A percentile compares a stretch with the other conserved stretches of the same genome.
Conservation (phyloP, 2,113 vertebrate genomes). For the Promerops cafer region DNA sequence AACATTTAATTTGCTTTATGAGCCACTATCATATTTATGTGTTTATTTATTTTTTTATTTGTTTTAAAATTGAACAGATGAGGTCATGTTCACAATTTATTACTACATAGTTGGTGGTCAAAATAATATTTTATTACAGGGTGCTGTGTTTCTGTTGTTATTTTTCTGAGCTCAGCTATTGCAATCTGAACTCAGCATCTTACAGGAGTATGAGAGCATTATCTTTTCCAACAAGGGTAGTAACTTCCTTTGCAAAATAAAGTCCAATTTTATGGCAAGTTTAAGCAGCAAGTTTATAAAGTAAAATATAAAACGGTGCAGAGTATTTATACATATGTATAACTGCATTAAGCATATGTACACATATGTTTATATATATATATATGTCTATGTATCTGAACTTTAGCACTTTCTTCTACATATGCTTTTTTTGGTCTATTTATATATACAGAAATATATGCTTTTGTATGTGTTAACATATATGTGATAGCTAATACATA, state of each 20-base stretch:
- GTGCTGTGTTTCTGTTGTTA: neutral
- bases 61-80: neutral
- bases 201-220: neutral
- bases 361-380: neutral
- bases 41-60: neutral
- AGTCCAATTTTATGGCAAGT: neutral
- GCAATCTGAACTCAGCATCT: neutral
- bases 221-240: neutral
- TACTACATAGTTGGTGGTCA: neutral
- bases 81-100: neutral
- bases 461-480: neutral
- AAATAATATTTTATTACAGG: neutral
- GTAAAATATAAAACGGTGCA: neutral
- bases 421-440: neutral
- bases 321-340: neutral
- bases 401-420: neutral
- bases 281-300: neutral
- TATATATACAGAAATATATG: neutral
- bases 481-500: neutral
- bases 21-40: neutral
- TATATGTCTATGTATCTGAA: neutral
- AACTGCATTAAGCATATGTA: neutral
- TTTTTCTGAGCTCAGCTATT: neutral
- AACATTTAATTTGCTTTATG: neutral
- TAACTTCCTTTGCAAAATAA: neutral